These are phyloP conservation scores for Macrochelys suwanniensis DNA, from an alignment of 2,797 vertebrate genomes.

Conservation along the genomic window DNA sequence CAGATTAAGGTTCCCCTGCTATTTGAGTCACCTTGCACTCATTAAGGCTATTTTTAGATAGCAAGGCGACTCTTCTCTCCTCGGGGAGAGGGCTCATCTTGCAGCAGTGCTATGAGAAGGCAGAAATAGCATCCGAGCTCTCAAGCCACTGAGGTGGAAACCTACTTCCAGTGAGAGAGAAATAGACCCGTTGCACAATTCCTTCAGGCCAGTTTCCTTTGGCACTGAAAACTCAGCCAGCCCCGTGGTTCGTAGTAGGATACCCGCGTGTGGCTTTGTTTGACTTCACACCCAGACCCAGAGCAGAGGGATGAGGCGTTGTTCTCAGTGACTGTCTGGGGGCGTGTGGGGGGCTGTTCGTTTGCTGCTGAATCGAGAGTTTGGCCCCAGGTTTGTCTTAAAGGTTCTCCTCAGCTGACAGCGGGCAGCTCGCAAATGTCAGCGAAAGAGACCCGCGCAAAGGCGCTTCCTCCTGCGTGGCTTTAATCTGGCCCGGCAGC, in stretches of 20 bases:
- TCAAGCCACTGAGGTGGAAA: not conserved
- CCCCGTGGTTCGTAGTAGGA: not conserved
- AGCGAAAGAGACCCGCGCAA: not conserved
- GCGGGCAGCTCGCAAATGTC: not conserved
- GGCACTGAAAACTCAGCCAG: not conserved
- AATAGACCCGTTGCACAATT: not conserved
- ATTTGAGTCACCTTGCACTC: conserved; percentile 57
- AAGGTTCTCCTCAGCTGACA: not conserved
- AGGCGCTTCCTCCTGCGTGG: not conserved
- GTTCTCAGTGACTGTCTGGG: not conserved
- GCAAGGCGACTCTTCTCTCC: conserved; percentile 37
- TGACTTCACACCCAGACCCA: not conserved
- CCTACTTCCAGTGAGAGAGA: not conserved
- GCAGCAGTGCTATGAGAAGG: not conserved
- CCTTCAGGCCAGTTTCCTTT: not conserved
- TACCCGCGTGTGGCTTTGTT: not conserved
- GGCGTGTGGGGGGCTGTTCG: not conserved
- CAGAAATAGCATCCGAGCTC: conserved; percentile 13
- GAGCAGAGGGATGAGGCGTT: not conserved
- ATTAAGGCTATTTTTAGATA: conserved; percentile 72
- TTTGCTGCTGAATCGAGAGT: not conserved
- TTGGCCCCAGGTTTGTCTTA: not conserved
- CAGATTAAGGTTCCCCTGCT: conserved; percentile 55
- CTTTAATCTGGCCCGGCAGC: not conserved
- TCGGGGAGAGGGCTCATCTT: conserved; percentile 29